Conservation (phyloP, 2,113 vertebrate species). For the Cavia porcellus region DNA sequence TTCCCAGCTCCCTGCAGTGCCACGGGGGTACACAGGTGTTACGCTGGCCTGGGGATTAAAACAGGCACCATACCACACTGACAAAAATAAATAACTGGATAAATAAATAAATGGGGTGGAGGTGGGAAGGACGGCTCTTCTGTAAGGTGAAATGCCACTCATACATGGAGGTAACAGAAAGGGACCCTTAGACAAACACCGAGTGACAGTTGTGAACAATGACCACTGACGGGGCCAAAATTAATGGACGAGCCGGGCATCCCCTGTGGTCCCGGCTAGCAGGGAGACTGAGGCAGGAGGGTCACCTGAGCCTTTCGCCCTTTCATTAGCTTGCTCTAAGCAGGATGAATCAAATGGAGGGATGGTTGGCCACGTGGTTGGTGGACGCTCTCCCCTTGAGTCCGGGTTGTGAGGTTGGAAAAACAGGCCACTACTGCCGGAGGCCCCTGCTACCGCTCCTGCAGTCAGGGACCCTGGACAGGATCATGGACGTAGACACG, state of each 20-base stretch:
- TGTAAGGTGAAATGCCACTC: not conserved
- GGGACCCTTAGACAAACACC: not conserved
- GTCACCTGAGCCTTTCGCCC: not conserved
- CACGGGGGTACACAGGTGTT: not conserved
- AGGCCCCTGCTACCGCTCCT: not conserved
- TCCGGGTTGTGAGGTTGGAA: not conserved
- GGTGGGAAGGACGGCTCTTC: not conserved
- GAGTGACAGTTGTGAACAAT: not conserved
- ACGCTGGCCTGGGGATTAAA: not conserved
- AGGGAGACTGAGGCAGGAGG: not conserved
- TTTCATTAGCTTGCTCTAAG: fast-evolving
- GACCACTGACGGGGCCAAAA: not conserved
- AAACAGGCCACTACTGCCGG: not conserved
- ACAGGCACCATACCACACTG: not conserved
- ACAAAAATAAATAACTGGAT: not conserved
- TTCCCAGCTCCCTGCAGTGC: not conserved
- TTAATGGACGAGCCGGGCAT: too few species aligned
- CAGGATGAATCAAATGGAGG: not conserved
- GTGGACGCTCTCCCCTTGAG: not conserved
- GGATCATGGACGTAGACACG: too few species aligned
- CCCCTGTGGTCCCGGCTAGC: not conserved
- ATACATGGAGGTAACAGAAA: not conserved
- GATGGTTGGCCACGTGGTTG: too few species aligned
- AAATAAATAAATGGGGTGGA: not conserved
- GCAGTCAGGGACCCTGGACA: not conserved